Percentiles rank a stretch among this genome's conserved stretches.
Conservation (phyloP, 2,797 vertebrate species). For the Molossus molossus region DNA sequence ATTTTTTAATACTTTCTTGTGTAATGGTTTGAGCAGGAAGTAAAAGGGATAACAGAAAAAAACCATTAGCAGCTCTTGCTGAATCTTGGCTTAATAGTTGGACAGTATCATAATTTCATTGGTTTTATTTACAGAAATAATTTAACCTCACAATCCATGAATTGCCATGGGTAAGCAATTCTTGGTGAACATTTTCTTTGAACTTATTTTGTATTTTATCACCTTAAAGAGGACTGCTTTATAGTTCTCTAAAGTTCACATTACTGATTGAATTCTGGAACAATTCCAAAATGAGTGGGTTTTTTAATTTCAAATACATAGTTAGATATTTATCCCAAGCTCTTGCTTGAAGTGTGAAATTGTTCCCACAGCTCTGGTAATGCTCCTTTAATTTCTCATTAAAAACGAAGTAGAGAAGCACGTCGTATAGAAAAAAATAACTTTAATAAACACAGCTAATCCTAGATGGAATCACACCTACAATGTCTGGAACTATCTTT, state of each 20-base stretch:
- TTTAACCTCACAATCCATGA: slow-evolving; percentile 7
- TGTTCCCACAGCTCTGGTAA: slow-evolving; percentile 62
- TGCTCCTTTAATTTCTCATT: slow-evolving; percentile 70
- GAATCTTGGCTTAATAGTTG: neutral
- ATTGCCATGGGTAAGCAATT: slow-evolving; percentile 1
- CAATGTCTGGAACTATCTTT: neutral
- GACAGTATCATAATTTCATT: neutral
- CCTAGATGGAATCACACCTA: neutral
- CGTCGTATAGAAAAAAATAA: slow-evolving; percentile 24
- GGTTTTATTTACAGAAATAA: slow-evolving; percentile 15
- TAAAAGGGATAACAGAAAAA: neutral
- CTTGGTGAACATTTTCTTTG: slow-evolving; percentile 38
- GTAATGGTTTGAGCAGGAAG: neutral
- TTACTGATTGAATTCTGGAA: slow-evolving; percentile 56
- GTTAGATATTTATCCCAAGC: slow-evolving; percentile 70
- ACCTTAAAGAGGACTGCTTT: slow-evolving; percentile 36
- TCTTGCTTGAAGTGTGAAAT: slow-evolving; percentile 78
- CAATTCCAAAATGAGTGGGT: slow-evolving; percentile 62
- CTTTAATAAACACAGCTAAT: slow-evolving; percentile 53
- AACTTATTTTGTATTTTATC: slow-evolving; percentile 62
- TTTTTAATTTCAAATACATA: slow-evolving; percentile 67
- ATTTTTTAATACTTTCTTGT: slow-evolving; percentile 20
- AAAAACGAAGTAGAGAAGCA: slow-evolving; percentile 60
- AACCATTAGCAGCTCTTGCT: neutral
- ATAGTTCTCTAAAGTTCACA: slow-evolving; percentile 56